phyloP scores from a whole-genome alignment of 1,140 invertebrate species.

The Pseudobourletiella spinata region DNA sequence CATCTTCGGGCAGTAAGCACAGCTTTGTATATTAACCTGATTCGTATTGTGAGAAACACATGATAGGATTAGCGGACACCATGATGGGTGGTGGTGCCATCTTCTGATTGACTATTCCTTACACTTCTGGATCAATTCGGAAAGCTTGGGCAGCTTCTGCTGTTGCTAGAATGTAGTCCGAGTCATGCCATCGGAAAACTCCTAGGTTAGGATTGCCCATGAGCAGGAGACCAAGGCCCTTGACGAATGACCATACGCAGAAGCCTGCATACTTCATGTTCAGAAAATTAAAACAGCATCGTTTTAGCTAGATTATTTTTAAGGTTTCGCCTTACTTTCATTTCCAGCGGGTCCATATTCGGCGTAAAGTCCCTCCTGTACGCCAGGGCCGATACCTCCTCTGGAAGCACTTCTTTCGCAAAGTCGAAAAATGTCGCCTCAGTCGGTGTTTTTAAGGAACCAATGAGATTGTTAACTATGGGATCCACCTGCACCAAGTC shows the following conservation, averaged over 20 bases:
- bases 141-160: slow-evolving; percentile 49
- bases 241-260: slow-evolving; percentile 51
- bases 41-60: too few species aligned
- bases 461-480: background rate
- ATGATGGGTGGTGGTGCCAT: too few species aligned
- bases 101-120: too few species aligned
- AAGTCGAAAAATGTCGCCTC: slow-evolving; percentile 40
- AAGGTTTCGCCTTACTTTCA: slow-evolving; percentile 38
- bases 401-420: slow-evolving; percentile 36
- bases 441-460: background rate
- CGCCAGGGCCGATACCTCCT: slow-evolving; percentile 3
- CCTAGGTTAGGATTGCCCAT: slow-evolving; percentile 57
- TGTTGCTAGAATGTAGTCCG: slow-evolving; percentile 52
- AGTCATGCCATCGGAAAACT: slow-evolving; percentile 46
- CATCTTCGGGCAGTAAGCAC: slow-evolving; percentile 16
- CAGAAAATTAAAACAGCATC: background rate
- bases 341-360: slow-evolving; percentile 6
- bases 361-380: slow-evolving; percentile 5
- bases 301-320: background rate
- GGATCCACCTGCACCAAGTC: slow-evolving; percentile 17
- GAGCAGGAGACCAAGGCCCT: slow-evolving; percentile 51
- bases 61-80: too few species aligned
- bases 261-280: slow-evolving; percentile 54
- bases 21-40: slow-evolving; percentile 13
- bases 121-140: slow-evolving; percentile 51